Conservation (phyloP, 1,140 invertebrate species). For the Anoplolepis gracilipes region DNA sequence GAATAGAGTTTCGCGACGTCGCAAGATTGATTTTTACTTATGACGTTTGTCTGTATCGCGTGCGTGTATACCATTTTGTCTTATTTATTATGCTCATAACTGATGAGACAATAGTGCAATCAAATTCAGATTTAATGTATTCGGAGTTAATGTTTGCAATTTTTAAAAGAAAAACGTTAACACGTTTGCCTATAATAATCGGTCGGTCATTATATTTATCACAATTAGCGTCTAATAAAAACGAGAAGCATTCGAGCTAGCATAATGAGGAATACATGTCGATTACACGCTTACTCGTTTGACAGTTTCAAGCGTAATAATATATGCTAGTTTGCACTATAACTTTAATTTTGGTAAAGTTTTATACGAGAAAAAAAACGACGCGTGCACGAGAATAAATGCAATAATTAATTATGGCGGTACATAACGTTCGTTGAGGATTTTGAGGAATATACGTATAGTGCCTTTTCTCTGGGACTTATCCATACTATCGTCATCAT, state of each 20-base stretch:
- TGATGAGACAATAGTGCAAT: conserved; percentile 49
- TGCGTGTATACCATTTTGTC: neutral
- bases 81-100: neutral
- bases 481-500: conserved; percentile 63
- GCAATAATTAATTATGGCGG: conserved; percentile 7
- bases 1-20: neutral
- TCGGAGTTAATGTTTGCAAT: neutral
- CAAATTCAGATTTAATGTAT: conserved; percentile 34
- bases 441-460: conserved; percentile 76
- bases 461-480: conserved; percentile 80
- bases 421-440: conserved; percentile 42
- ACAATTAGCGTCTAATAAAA: neutral
- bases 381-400: neutral
- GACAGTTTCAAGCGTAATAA: neutral
- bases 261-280: neutral
- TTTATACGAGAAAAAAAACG: neutral
- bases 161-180: conserved; percentile 5
- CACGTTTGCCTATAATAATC: neutral
- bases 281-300: conserved; percentile 25
- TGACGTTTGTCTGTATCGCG: neutral
- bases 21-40: conserved; percentile 1
- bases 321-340: neutral
- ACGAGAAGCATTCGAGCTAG: neutral
- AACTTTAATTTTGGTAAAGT: neutral
- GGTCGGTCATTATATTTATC: neutral